Evolutionary conservation across 2,888 invertebrate genomes (phyloP).

Genomic region (Branchellion lobata): DNA sequence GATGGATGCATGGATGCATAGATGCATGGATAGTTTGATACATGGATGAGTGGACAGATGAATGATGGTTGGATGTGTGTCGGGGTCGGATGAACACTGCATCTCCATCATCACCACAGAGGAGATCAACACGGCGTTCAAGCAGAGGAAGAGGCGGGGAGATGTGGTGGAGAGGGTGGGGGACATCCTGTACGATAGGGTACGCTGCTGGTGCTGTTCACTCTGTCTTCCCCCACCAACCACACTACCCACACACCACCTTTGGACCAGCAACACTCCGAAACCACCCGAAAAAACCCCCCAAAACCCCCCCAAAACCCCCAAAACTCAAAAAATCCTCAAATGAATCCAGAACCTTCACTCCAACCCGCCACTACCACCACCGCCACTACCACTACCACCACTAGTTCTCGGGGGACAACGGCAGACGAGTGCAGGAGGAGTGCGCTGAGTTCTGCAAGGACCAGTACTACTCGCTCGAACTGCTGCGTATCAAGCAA

Average conservation of each 20-base stretch:
- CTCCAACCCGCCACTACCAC: too few species aligned
- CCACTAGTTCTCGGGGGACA: constrained; percentile 73
- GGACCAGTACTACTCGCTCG: constrained; percentile 83
- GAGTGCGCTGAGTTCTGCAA: constrained; percentile 82
- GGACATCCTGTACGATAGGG: constrained; percentile 30
- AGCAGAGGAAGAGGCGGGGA: constrained; percentile 12
- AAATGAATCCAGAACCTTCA: too few species aligned
- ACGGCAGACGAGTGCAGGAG: constrained; percentile 75
- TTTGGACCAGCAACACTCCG: too few species aligned
- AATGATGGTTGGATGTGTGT: too few species aligned
- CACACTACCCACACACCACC: background rate
- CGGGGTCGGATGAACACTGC: too few species aligned
- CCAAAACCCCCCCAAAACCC: too few species aligned
- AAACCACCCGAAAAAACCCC: too few species aligned
- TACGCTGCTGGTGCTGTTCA: background rate
- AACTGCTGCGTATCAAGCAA: constrained; percentile 74
- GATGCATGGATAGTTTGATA: too few species aligned
- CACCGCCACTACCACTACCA: background rate
- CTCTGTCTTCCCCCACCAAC: too few species aligned
- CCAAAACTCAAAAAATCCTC: too few species aligned
- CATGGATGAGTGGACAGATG: too few species aligned
- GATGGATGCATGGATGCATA: too few species aligned
- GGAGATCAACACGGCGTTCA: constrained; percentile 36
- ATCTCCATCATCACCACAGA: constrained; percentile 3
- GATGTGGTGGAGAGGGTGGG: constrained; percentile 21